A percentile compares a stretch with the other conserved stretches of the same genome.
These are phyloP conservation scores for Heterohyrax brucei DNA, from an alignment of 2,797 vertebrate genomes.

Conservation along the genomic window DNA sequence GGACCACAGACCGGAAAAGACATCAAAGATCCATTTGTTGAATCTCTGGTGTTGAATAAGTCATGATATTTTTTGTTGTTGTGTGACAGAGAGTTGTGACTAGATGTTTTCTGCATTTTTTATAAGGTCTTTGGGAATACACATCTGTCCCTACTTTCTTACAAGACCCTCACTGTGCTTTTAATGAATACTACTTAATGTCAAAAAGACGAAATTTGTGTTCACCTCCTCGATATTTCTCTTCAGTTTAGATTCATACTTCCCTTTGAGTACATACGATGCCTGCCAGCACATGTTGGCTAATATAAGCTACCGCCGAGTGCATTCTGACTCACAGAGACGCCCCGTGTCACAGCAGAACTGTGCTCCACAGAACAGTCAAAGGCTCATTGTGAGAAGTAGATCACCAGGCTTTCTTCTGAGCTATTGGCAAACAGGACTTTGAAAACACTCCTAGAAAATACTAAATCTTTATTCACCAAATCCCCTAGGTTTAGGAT, in stretches of 20 bases:
- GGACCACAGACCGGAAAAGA: neutral
- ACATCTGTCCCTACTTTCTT: constrained; percentile 64
- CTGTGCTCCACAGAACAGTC: neutral
- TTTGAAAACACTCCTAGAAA: constrained; percentile 53
- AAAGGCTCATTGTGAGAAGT: neutral
- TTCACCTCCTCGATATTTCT: neutral
- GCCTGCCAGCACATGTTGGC: constrained; percentile 25
- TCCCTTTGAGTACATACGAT: constrained; percentile 43
- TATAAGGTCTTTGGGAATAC: neutral
- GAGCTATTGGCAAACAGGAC: neutral
- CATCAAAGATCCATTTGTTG: constrained; percentile 42
- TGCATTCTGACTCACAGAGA: neutral
- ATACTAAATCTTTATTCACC: neutral
- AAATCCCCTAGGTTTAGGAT: neutral
- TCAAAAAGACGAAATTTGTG: neutral
- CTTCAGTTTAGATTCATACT: constrained; percentile 33
- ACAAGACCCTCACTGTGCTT: constrained; percentile 48
- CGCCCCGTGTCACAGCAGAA: neutral
- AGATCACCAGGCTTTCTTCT: neutral
- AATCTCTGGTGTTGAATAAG: constrained; percentile 69
- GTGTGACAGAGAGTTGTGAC: constrained; percentile 33
- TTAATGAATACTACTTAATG: constrained; percentile 13
- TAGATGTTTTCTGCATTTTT: constrained; percentile 72
- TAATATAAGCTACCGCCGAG: neutral
- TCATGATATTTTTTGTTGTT: neutral